Conservation (phyloP, 2,888 invertebrate species). For the Diplazon laetatorius region DNA sequence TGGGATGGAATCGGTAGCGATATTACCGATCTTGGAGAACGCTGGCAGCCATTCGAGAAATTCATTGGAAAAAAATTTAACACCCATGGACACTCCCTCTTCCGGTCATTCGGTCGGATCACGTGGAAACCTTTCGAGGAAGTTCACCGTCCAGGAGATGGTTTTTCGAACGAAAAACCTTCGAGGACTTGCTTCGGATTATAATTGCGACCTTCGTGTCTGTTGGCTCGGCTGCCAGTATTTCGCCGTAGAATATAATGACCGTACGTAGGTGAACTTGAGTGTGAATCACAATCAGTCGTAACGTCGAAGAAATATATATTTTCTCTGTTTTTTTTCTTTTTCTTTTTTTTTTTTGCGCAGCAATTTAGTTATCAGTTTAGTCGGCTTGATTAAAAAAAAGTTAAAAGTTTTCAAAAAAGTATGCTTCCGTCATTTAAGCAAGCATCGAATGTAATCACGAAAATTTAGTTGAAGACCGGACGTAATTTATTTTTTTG, state of each 20-base stretch:
- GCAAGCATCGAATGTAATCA: no score
- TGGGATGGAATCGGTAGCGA: no score
- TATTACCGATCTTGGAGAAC: neutral
- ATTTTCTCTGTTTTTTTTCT: no score
- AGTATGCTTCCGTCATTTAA: no score
- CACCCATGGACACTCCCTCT: constrained; percentile 10
- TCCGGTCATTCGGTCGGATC: constrained; percentile 20
- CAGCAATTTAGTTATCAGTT: constrained; percentile 45
- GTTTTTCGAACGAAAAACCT: constrained; percentile 51
- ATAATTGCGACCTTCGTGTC: constrained; percentile 58
- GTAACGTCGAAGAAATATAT: constrained; percentile 50
- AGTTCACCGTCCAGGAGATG: constrained; percentile 25
- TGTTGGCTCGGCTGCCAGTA: constrained; percentile 39
- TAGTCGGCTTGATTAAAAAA: constrained; percentile 19
- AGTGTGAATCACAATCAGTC: constrained; percentile 55
- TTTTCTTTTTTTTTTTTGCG: constrained; percentile 38
- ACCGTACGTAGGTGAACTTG: constrained; percentile 46
- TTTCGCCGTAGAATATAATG: constrained; percentile 52
- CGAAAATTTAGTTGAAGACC: no score
- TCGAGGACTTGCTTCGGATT: constrained; percentile 39
- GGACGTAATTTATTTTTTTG: neutral
- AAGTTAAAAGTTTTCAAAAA: no score
- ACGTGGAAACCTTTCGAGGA: constrained; percentile 28
- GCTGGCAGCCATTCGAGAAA: neutral
- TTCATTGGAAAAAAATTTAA: neutral